Evolutionary conservation across 1,140 invertebrate species (phyloP).

Genomic region (Frieseomelitta varia): DNA sequence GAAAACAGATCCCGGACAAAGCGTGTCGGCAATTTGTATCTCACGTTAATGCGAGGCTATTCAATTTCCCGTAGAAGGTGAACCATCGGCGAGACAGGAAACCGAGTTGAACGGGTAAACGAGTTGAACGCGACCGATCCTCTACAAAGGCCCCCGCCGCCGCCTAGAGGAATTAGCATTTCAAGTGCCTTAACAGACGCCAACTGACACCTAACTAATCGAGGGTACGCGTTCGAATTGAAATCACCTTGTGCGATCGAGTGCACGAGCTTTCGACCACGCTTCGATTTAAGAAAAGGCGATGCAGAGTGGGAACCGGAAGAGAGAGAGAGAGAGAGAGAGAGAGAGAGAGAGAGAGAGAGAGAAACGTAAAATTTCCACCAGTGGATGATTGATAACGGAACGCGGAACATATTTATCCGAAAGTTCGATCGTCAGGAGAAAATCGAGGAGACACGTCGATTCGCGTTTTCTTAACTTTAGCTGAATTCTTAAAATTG

Average conservation of each 20-base stretch:
- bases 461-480: background rate
- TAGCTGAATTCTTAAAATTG: background rate
- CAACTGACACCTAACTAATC: conserved; percentile 61
- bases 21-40: conserved; percentile 46
- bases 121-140: conserved; percentile 65
- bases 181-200: conserved; percentile 76
- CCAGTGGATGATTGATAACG: background rate
- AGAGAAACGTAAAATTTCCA: conserved; percentile 30
- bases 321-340: background rate
- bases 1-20: conserved; percentile 29
- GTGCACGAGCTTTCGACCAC: conserved; percentile 21
- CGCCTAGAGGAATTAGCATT: conserved; percentile 71
- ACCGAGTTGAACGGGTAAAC: conserved; percentile 39
- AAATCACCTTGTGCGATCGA: conserved; percentile 28
- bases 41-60: conserved; percentile 60
- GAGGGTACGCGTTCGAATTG: conserved; percentile 42
- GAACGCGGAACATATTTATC: background rate
- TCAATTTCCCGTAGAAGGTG: conserved; percentile 52
- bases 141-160: conserved; percentile 55
- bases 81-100: conserved; percentile 58
- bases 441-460: background rate
- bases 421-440: background rate
- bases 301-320: background rate
- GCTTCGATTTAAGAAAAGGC: conserved; percentile 8
- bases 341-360: background rate